Evolutionary conservation across 2,113 vertebrate species (phyloP), one percentile per base, ranked within the genome.

Genomic region (Erythrocercus mccallii): DNA sequence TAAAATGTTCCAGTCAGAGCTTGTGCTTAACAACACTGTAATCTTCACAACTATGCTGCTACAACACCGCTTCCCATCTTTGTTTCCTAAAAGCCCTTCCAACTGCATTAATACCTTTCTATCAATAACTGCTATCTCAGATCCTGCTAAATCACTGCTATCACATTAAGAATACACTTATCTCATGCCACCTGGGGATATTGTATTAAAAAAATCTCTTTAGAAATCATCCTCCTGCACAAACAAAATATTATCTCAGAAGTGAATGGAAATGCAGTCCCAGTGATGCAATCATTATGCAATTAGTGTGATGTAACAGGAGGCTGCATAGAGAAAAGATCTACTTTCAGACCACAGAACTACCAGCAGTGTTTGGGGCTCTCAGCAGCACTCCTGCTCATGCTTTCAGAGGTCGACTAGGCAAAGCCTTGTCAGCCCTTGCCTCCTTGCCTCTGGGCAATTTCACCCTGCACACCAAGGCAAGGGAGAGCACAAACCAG

Each of bases 21-120:
- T 30, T 54, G 42, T 73, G 61, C 72, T 80, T 92, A 80, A 94
- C 56, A 92, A 7, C 92, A 70, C 53, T 6, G 8, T 45, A 68
- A 90, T 44, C 56, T 65, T 81, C 65, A 66, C 90, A 90, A 40
- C 16, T 24, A 12, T 70, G 62, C 82, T 81, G 65, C 48, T 58
- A 76, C 62, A 81, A 11, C 78, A 50, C 38, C 72, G 42, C 72
- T 94, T 90, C 70, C 65, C 68, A 68, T 53, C 60, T 86, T 58
- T 62, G 48, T 45, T 88, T 88, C 79, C 84, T 88, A 90, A 95
- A 77, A 93, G 78, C 68, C 31, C 70, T 89, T 85, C 89, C 71
- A 86, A 47, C 20, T 16, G 31, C 76, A 86, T 90, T 73, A 92
- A 69, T 70, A 45, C n/a, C 38, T 91, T 88, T 48, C 20, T 74